Base-by-base conservation (phyloP, 2,113 vertebrate species). In the Lates calcarifer region DNA sequence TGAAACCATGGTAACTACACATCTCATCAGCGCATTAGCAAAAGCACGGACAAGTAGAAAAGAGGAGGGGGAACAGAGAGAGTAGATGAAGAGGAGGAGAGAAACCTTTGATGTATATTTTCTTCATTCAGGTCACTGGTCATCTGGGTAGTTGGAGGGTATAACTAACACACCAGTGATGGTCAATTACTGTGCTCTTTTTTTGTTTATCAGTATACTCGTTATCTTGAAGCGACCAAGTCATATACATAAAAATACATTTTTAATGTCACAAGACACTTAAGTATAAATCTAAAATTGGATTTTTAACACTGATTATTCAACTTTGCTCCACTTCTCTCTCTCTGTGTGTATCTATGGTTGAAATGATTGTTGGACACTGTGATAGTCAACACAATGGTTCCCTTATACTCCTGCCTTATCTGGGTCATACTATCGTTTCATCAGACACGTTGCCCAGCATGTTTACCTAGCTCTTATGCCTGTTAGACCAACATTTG, bases 1-100 rank as follows among this genome's bases (percentile, higher is more conserved):
- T 82, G 85, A 90, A 91, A 91, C 91, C 93, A 94, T 91, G 81
- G 90, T 79, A 88, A 92, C 91, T 37, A 74, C 85, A 84, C 78
- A 83, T 83, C 83, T 89, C 56, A 84, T 85, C 71, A 79, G 77
- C 57, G 76, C 67, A 83, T 85, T 75, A 81, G 75, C 51, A 68
- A 85, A 84, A 74, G 57, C 61, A 78, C 77, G 51, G 65, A 85
- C 35, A 73, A 71, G 58, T 75, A 53, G 33, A 66, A 64, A 62
- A 76, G 55, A 74, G 22, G 51, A 53, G 70, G 60, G 72, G 29
- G 37, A 75, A 64, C 14, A 26, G 55, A 76, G 55, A 35, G 72
- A 84, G 57, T 49, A 69, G 67, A 83, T 71, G 66, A 73, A 72
- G 71, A 71, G 45, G 41, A 74, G 26, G 26, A 76, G 47, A 51